A percentile compares a stretch with the other conserved stretches of the same genome.
Conservation (phyloP, 2,113 vertebrate species). For the Hucho hucho region DNA sequence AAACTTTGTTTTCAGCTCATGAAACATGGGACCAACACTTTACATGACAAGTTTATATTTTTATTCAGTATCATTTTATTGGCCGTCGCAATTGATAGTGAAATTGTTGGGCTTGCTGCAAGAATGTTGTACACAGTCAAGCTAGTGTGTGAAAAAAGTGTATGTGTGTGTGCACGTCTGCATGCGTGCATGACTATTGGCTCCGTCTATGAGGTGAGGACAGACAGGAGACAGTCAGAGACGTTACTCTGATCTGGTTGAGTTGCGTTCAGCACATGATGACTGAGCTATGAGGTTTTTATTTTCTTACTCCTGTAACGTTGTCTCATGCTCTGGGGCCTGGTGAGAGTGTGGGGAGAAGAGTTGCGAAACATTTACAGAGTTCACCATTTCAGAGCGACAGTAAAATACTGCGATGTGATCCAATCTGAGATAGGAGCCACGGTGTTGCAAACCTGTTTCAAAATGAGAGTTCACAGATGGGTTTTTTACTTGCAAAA, state of each 20-base stretch:
- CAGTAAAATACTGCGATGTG: conserved; percentile 56
- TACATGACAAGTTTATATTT: too few relatives aligned
- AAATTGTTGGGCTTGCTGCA: background rate
- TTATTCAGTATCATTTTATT: too few relatives aligned
- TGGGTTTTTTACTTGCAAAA: background rate
- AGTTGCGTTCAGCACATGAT: conserved; percentile 45
- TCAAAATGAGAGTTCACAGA: conserved; percentile 52
- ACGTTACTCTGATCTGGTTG: conserved; percentile 39
- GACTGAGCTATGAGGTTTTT: conserved; percentile 61
- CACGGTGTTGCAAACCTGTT: conserved; percentile 61
- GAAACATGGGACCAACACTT: too few relatives aligned
- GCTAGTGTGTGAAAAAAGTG: conserved; percentile 14
- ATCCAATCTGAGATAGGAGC: conserved; percentile 59
- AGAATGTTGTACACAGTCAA: background rate
- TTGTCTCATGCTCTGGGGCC: conserved; percentile 54
- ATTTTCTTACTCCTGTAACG: conserved; percentile 55
- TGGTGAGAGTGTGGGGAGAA: background rate
- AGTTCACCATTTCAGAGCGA: conserved; percentile 35
- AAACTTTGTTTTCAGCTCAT: too few relatives aligned
- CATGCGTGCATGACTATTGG: conserved; percentile 36
- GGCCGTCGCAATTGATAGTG: background rate
- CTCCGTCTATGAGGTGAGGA: conserved; percentile 22
- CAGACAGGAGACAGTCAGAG: conserved; percentile 29
- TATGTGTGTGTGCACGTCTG: too few relatives aligned
- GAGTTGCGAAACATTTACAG: conserved; percentile 39